Conservation (phyloP, 2,113 vertebrate species). For the Phrynosoma platyrhinos region DNA sequence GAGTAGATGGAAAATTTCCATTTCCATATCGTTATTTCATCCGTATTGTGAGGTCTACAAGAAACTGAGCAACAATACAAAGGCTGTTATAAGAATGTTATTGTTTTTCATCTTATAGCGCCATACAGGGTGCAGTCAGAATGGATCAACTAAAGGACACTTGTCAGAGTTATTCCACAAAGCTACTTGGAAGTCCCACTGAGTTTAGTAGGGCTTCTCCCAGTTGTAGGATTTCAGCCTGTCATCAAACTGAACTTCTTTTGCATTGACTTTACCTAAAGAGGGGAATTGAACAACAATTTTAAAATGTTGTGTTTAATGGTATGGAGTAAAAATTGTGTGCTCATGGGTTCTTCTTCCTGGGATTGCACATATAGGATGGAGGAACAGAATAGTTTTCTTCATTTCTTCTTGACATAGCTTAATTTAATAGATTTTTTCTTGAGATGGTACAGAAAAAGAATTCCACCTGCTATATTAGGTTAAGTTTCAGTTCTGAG, state of each 20-base stretch:
- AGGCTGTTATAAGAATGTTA: constrained; percentile 42
- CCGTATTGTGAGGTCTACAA: constrained; percentile 77
- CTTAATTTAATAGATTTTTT: background rate
- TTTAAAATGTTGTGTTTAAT: background rate
- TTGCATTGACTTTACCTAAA: background rate
- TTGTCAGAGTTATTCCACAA: background rate
- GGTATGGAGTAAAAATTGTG: background rate
- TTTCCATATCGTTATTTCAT: constrained; percentile 78
- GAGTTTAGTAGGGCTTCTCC: background rate
- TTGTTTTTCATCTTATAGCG: background rate
- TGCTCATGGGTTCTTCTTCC: background rate
- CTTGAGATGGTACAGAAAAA: background rate
- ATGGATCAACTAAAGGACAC: constrained; percentile 26
- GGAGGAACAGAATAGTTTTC: background rate
- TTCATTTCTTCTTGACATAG: background rate
- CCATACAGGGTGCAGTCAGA: background rate
- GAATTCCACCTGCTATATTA: background rate
- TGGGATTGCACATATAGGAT: background rate
- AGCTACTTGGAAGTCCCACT: background rate
- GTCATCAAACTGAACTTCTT: background rate
- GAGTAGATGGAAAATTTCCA: constrained; percentile 78
- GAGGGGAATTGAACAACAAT: background rate
- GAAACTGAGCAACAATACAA: constrained; percentile 55
- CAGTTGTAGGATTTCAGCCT: background rate
- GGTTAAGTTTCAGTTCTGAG: background rate